Evolutionary conservation across 1,140 invertebrate genomes (phyloP).

Genomic region (Semibalanus balanoides): DNA sequence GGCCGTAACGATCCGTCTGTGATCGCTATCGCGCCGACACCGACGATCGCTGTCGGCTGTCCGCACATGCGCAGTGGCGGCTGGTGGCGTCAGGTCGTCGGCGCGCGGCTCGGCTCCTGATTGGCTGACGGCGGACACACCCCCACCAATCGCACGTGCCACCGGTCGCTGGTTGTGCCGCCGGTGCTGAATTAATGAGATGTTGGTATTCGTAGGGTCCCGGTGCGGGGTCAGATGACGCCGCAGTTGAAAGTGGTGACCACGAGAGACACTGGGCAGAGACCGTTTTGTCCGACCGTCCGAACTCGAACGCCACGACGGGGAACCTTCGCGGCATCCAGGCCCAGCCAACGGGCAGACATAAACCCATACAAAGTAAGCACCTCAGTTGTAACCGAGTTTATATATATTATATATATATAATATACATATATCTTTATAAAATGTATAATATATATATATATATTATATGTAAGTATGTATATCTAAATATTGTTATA

Average conservation of each 20-base stretch:
- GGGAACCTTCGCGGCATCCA: neutral
- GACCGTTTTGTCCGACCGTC: neutral
- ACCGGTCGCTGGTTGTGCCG: neutral
- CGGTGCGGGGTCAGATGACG: neutral
- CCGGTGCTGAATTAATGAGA: neutral
- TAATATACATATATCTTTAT: no score
- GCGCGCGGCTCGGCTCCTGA: neutral
- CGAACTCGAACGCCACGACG: neutral
- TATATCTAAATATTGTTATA: no score
- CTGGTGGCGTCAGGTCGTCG: neutral
- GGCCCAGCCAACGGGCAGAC: neutral
- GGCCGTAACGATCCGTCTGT: neutral
- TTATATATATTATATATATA: no score
- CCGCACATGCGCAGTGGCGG: neutral
- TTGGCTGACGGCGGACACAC: neutral
- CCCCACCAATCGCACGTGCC: neutral
- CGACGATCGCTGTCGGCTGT: neutral
- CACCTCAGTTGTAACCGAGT: no score
- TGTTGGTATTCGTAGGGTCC: no score
- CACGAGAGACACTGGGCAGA: neutral
- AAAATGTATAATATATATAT: no score
- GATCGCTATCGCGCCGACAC: neutral
- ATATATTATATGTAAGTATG: no score
- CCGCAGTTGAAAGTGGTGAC: neutral
- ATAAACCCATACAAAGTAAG: neutral